These are phyloP conservation scores for Ophion ellenae DNA, from an alignment of 2,888 invertebrate genomes.

Conservation along the genomic window DNA sequence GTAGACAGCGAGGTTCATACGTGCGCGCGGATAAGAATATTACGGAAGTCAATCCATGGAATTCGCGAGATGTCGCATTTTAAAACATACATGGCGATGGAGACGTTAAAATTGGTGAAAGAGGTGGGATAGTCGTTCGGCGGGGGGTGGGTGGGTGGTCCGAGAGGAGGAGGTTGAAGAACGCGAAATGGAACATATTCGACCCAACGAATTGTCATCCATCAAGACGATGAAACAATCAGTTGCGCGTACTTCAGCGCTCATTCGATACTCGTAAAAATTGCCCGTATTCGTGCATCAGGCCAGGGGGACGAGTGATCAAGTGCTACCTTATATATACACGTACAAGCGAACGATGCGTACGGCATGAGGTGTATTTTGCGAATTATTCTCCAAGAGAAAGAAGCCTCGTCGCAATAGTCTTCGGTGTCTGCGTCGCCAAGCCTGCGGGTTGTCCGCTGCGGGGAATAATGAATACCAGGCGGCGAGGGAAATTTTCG, in stretches of 20 bases:
- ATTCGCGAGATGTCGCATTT: constrained; percentile 48
- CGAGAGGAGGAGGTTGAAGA: constrained; percentile 45
- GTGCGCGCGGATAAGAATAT: constrained; percentile 10
- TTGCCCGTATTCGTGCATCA: not conserved
- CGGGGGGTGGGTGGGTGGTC: not conserved
- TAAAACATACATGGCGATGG: constrained; percentile 68
- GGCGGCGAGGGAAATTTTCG: not conserved
- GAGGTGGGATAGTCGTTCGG: constrained; percentile 69
- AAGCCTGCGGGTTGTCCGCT: not conserved
- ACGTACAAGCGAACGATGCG: not conserved
- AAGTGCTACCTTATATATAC: constrained; percentile 2
- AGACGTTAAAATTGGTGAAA: constrained; percentile 68
- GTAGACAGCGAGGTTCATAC: not conserved
- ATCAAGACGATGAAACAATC: constrained; percentile 42
- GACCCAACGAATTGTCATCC: constrained; percentile 19
- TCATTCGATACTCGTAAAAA: constrained; percentile 18
- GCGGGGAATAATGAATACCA: not conserved
- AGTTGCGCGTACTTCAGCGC: constrained; percentile 1
- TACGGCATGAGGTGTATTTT: not conserved
- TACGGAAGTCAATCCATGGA: constrained; percentile 53
- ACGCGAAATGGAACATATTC: constrained; percentile 57
- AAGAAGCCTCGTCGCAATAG: too few relatives aligned
- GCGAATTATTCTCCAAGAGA: too few relatives aligned
- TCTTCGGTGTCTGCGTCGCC: too few relatives aligned
- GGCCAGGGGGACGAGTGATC: not conserved